Evolutionary conservation across 2,113 vertebrate species (phyloP).

Genomic region (Danio rerio): GRCz12tu NC_133189.1:34663501-34664000

Average conservation of each 20-base stretch:
- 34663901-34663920: background rate
- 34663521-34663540: constrained; percentile 6
- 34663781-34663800: constrained; percentile 2
- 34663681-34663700: constrained; percentile 22
- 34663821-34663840: constrained; percentile 6
- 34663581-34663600: background rate
- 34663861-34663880: constrained; percentile 18
- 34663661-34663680: constrained; percentile 21
- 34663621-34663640: background rate
- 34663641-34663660: constrained; percentile 6
- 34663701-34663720: constrained; percentile 6
- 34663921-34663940: constrained; percentile 7
- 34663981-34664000: constrained; percentile 2
- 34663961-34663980: background rate
- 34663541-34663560: constrained; percentile 23
- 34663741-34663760: background rate
- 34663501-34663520: constrained; percentile 39
- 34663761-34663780: background rate
- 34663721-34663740: background rate
- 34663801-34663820: background rate
- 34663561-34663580: constrained; percentile 29
- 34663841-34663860: background rate
- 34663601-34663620: constrained; percentile 1
- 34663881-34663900: constrained; percentile 1
- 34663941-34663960: constrained; percentile 12